Evolutionary conservation across 1,140 invertebrate species (phyloP), one percentile per base, ranked within the genome.

Genomic region (Kradibia gibbosae): DNA sequence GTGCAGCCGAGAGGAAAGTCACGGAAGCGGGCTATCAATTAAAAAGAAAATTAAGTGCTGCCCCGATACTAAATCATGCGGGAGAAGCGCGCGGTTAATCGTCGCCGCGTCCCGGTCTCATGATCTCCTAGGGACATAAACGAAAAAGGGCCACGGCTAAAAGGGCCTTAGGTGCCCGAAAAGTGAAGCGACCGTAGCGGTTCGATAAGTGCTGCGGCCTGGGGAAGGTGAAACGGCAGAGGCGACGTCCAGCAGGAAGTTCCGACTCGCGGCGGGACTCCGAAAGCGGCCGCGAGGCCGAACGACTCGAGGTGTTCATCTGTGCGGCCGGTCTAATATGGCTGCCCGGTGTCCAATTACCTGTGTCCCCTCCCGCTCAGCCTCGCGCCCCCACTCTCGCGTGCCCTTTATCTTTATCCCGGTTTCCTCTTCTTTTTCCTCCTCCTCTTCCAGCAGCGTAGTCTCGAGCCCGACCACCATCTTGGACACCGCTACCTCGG

Each of bases 271-370:
- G 34, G 34, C 39, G 74, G 7, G 70, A 22, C 62, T 72, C 39
- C 70, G 70, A 50, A 45, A 50, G n/a, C 34, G 39, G 34, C 42
- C 70, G 25, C 34, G 22, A 22, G 31, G 31, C 42, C 39, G 42
- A 50, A 42, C 60, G 39, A 74, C 45, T 73, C 28, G 42, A 25
- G 42, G 1, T 39, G 60, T 3, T 34, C 20, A 36, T 42, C 39
- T 73, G n/a, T 53, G 17, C 72, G 4, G 73, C 73, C 42, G 88
- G 87, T 91, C 89, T 90, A 90, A 91, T 90, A 91, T 90, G 88
- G 89, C 89, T 86, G 86, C 86, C 85, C 86, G 87, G 89, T 90
- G 85, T 91, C 89, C 89, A 88, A 90, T 91, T 91, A 90, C 90
- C 85, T 88, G 88, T 83, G 82, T 83, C 85, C 85, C 82, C 84